Percentiles rank a stretch among this genome's conserved stretches.
phyloP scores from a whole-genome alignment of 2,797 vertebrate genomes.

The Tolypeutes matacus region DNA sequence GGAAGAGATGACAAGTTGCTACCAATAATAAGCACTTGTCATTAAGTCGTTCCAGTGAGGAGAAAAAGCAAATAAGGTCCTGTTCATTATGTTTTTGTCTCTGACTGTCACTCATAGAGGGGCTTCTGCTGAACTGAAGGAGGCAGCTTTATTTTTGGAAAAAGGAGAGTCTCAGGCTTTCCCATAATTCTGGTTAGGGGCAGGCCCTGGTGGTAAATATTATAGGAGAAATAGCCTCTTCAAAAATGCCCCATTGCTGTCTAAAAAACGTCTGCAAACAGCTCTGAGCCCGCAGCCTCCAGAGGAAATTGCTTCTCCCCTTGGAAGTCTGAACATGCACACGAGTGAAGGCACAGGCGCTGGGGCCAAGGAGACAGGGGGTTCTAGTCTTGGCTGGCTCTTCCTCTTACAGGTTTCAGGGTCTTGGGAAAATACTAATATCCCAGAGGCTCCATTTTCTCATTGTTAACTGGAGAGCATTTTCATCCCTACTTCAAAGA shows the following conservation, averaged over 20 bases:
- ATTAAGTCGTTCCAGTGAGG: not conserved
- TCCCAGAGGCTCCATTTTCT: not conserved
- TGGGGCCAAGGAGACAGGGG: not conserved
- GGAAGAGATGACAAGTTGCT: slow-evolving; percentile 69
- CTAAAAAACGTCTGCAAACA: not conserved
- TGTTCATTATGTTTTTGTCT: not conserved
- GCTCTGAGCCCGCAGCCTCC: not conserved
- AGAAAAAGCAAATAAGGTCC: slow-evolving; percentile 39
- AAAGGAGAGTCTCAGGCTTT: not conserved
- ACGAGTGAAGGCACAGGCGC: not conserved
- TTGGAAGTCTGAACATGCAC: not conserved
- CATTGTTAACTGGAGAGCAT: not conserved
- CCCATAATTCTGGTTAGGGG: not conserved
- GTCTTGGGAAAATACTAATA: not conserved
- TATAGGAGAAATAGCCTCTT: not conserved
- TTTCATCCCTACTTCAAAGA: not conserved
- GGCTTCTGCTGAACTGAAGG: not conserved
- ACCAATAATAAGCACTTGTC: slow-evolving; percentile 59
- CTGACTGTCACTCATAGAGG: not conserved
- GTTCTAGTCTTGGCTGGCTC: not conserved
- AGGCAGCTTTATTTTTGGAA: slow-evolving; percentile 19
- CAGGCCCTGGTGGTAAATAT: not conserved
- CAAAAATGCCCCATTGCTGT: not conserved
- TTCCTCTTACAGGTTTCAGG: not conserved
- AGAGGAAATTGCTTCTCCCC: not conserved